Conservation (phyloP, 2,888 invertebrate genomes). For the Ormyrus pomaceus region DNA sequence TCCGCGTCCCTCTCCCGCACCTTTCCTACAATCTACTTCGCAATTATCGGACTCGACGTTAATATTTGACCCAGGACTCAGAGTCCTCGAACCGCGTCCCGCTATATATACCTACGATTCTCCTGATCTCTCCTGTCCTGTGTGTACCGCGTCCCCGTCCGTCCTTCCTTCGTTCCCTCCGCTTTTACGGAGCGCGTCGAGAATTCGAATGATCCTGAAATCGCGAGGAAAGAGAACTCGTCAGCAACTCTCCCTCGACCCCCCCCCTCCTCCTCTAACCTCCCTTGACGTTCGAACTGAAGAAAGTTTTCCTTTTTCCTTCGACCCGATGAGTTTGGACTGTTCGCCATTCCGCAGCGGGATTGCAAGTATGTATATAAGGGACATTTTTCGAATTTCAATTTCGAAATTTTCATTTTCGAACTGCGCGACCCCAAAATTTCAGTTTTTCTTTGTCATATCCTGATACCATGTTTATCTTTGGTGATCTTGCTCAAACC, state of each 20-base stretch:
- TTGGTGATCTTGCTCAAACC: too few relatives aligned
- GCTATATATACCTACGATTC: slow-evolving; percentile 30
- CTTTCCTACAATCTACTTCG: slow-evolving; percentile 66
- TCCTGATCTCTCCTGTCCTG: slow-evolving; percentile 24
- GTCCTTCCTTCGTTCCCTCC: slow-evolving; percentile 2
- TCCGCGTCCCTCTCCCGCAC: neutral
- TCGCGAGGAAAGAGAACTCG: slow-evolving; percentile 48
- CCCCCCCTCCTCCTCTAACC: neutral
- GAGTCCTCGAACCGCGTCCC: slow-evolving; percentile 39
- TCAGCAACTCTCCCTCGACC: slow-evolving; percentile 24
- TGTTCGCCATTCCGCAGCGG: slow-evolving; percentile 13
- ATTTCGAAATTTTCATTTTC: slow-evolving; percentile 12
- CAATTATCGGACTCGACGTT: slow-evolving; percentile 75
- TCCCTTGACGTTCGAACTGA: slow-evolving; percentile 8
- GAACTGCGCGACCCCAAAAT: too few relatives aligned
- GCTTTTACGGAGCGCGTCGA: slow-evolving; percentile 36
- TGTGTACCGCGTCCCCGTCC: neutral
- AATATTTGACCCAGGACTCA: slow-evolving; percentile 72
- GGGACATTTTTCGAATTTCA: slow-evolving; percentile 31
- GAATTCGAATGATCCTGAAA: slow-evolving; percentile 49
- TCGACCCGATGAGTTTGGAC: slow-evolving; percentile 36
- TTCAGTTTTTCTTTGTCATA: too few relatives aligned
- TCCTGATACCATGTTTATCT: too few relatives aligned
- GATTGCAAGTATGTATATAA: slow-evolving; percentile 7
- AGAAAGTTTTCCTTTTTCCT: slow-evolving; percentile 36